Conservation (phyloP, 2,888 invertebrate species). For the Smittia aterrima region DNA sequence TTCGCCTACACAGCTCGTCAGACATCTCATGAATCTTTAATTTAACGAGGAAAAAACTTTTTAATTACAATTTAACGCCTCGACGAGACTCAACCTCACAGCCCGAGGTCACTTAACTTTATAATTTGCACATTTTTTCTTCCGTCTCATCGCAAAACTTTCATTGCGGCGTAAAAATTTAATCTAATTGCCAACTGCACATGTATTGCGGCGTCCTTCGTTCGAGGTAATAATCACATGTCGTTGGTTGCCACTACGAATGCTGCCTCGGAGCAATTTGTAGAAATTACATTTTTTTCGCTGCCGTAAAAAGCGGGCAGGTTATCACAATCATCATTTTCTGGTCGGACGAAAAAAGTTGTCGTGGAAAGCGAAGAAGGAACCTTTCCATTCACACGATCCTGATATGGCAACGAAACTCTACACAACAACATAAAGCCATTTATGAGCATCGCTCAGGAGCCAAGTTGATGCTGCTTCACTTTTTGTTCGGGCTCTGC, state of each 20-base stretch:
- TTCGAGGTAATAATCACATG: background rate
- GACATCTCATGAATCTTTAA: no score
- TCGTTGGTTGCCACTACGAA: background rate
- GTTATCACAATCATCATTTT: constrained; percentile 27
- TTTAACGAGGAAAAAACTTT: no score
- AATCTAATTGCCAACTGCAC: background rate
- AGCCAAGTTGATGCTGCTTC: background rate
- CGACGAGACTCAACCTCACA: no score
- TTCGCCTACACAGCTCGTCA: no score
- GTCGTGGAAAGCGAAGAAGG: background rate
- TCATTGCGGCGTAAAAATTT: background rate
- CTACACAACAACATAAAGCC: constrained; percentile 21
- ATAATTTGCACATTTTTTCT: no score
- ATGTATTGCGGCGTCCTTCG: background rate
- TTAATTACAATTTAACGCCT: no score
- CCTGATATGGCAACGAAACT: background rate
- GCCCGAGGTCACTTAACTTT: no score
- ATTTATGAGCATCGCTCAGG: constrained; percentile 15
- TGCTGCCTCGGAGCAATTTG: background rate
- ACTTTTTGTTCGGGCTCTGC: background rate
- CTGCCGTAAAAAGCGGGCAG: background rate
- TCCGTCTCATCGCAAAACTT: no score
- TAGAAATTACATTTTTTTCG: constrained; percentile 12
- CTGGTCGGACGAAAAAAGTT: constrained; percentile 10
- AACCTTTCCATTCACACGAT: background rate